These are phyloP conservation scores for Brenthis ino DNA, from an alignment of 2,888 invertebrate species.

Conservation along the genomic window DNA sequence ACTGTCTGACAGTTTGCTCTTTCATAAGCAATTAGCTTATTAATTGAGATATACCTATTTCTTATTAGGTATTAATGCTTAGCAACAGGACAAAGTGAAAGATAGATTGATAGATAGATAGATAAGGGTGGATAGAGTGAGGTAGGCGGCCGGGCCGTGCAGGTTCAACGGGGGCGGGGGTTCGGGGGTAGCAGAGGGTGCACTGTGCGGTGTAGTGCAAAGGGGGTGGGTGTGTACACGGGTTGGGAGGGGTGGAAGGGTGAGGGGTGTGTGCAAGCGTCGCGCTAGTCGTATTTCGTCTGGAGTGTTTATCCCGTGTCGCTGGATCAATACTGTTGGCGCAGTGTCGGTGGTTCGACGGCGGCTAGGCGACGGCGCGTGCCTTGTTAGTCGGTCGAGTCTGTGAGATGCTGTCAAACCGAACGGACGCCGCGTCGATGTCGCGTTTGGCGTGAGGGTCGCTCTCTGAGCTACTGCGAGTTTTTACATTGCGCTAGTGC, in stretches of 20 bases:
- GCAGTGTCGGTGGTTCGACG: constrained; percentile 79
- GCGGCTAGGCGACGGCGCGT: constrained; percentile 78
- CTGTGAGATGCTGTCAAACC: constrained; percentile 80
- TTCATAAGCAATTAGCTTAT: neutral
- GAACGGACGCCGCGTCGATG: constrained; percentile 78
- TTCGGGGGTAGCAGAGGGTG: constrained; percentile 52
- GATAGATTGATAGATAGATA: constrained; percentile 43
- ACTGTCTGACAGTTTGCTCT: too few relatives aligned
- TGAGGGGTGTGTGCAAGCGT: constrained; percentile 76
- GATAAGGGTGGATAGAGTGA: constrained; percentile 40
- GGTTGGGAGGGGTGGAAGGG: constrained; percentile 53
- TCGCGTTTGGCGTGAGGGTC: constrained; percentile 78
- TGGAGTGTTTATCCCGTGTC: constrained; percentile 81
- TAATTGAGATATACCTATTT: neutral
- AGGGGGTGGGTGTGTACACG: constrained; percentile 56
- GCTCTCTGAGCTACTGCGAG: constrained; percentile 75
- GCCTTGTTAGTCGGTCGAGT: constrained; percentile 66
- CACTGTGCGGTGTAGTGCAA: constrained; percentile 64
- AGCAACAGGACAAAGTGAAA: constrained; percentile 43
- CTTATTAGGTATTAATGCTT: constrained; percentile 28
- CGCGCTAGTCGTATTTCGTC: constrained; percentile 81
- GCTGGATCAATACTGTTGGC: constrained; percentile 81
- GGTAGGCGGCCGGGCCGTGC: constrained; percentile 44
- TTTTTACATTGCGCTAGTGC: constrained; percentile 74
- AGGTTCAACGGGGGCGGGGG: constrained; percentile 46